Base-by-base conservation (phyloP, 2,797 vertebrate genomes). In the Poecilia picta region DNA sequence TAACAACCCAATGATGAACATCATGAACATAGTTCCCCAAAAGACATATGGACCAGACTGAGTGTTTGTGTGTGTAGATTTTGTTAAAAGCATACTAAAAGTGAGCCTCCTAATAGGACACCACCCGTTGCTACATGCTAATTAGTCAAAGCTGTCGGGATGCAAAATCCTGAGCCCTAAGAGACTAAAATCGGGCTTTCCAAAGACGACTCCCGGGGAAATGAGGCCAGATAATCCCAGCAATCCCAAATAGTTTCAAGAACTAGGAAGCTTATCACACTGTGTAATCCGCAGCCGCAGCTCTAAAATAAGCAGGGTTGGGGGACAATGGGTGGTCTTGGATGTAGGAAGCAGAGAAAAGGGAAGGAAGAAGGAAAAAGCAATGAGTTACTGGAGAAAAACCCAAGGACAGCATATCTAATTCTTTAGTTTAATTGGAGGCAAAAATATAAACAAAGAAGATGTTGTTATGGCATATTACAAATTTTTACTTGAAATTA, bases 221-320 rank as follows among this genome's bases (percentile, higher is more conserved):
- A 94, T 95, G 95, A 93, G 94, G 93, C 83, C 81, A 85, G 94
- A 95, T 97, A 96, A 97, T 94, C 93, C 86, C 87, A 86, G 88
- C 89, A 96, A 97, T 96, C 95, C 91, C 84, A 94, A 92, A 95
- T 92, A 95, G 95, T 96, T 94, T 96, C 85, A 91, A 95, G 91
- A 95, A 95, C 95, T 94, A 93, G 96, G 95, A 91, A 91, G 95
- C 91, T 97, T 97, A 97, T 96, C 94, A 96, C 95, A 96, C 94
- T 93, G 81, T 88, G 78, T 96, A 96, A 97, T 96, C 96, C 83
- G 41, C 81, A 90, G 91, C 86, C 41, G 74, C 90, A 92, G 87
- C 89, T 89, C 76, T 78, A 89, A 88, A 88, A 88, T 88, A 91
- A 93, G 73, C 81, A 78, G 77, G 64, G 36, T 51, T 25, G 23